These are phyloP conservation scores for Ammospiza caudacuta DNA, from an alignment of 2,113 vertebrate genomes.

Conservation along the genomic window DNA sequence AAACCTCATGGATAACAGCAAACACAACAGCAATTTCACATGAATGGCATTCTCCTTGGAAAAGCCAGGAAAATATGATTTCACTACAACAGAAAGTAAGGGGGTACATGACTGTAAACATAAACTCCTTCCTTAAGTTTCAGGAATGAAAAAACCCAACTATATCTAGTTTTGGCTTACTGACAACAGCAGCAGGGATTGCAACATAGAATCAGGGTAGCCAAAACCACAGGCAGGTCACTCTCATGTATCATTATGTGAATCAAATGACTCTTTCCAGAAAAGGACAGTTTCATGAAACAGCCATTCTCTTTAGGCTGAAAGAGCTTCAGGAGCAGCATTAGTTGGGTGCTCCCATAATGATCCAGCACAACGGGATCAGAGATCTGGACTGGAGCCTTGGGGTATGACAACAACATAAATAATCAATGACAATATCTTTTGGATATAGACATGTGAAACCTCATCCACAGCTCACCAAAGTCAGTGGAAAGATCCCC, in stretches of 20 bases:
- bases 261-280: background rate
- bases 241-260: background rate
- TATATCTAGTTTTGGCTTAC: background rate
- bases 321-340: background rate
- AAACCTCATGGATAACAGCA: background rate
- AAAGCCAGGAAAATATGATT: background rate
- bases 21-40: background rate
- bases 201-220: background rate
- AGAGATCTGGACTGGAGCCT: background rate
- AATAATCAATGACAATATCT: constrained; percentile 17
- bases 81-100: background rate
- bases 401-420: background rate
- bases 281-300: background rate
- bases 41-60: background rate
- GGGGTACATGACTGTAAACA: background rate
- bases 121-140: background rate
- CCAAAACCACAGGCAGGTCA: background rate
- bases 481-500: background rate
- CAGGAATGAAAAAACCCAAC: background rate
- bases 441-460: background rate
- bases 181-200: background rate
- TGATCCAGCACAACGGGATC: background rate
- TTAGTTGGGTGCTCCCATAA: background rate
- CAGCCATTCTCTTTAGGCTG: background rate
- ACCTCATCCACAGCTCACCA: background rate